Percentiles rank a stretch among this genome's conserved stretches.
phyloP scores from a whole-genome alignment of 2,888 invertebrate genomes.

The Metallyticus violacea region DNA sequence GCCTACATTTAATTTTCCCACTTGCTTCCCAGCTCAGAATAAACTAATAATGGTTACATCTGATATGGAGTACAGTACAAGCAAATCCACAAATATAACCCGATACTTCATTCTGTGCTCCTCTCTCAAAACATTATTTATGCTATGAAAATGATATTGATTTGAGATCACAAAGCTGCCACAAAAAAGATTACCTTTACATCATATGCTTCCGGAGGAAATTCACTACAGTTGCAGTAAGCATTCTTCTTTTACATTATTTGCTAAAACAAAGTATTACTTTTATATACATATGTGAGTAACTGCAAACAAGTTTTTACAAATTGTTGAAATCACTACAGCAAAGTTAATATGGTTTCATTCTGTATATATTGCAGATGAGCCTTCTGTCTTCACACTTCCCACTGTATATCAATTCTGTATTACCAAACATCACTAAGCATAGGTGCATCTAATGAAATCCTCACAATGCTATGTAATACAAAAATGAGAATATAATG shows the following conservation, averaged over 20 bases:
- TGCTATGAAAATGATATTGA: too few relatives aligned
- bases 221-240: too few relatives aligned
- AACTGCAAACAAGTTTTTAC: background rate
- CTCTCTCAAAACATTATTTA: background rate
- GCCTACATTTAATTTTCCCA: too few relatives aligned
- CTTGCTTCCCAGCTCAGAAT: too few relatives aligned
- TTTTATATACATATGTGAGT: background rate
- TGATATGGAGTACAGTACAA: too few relatives aligned
- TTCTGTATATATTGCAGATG: background rate
- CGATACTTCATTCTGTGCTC: background rate
- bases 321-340: background rate
- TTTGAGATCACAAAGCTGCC: too few relatives aligned
- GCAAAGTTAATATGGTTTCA: background rate
- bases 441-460: background rate
- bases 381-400: background rate
- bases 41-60: too few relatives aligned
- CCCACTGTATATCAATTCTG: background rate
- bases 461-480: background rate
- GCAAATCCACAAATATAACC: too few relatives aligned
- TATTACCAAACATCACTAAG: background rate
- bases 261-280: background rate
- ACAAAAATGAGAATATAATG: too few relatives aligned
- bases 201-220: too few relatives aligned
- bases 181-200: too few relatives aligned
- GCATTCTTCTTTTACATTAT: too few relatives aligned